Evolutionary conservation across 2,888 invertebrate genomes (phyloP), one percentile per base, ranked within the genome.

Genomic region (Scaptomyza tumidula): DNA sequence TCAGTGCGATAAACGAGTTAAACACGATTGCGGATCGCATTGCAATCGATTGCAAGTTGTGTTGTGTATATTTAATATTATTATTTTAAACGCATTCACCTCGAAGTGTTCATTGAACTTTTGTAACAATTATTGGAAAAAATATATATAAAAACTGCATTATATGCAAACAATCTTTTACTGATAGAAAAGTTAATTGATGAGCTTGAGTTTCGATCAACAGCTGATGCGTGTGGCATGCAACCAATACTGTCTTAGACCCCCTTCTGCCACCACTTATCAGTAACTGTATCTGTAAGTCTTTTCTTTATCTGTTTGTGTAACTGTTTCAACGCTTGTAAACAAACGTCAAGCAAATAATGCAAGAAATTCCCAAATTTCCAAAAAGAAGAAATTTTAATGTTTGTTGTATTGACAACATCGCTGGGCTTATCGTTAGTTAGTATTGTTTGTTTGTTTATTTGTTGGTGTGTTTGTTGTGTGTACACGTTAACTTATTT

Each of bases 101-200:
- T 81, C 82, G 86, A 83, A 79, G 82, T 83, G 88, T 87, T 56
- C 88, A 82, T 85, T 83, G 83, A 83, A 87, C 83, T 87, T 58
- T 85, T 77, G 76, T 79, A 65, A 69, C 73, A 59, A 66, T 70
- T 52, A 54, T 33, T 62, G 48, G 31, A 54, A 53, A 45, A 46
- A 27, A 44, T 7, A 9, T n/a, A 31, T 1, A 31, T 1, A 31
- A 29, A 1, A 29, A 29, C 27, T 2, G 3, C 27, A 29, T 29
- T 41, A 46, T 11, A 48, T 19, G 27, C 13, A 43, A 14, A 44
- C 41, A 54, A 7, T 19, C 7, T 14, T 24, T 14, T 31, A 41
- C 60, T 50, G 68, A 72, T 68, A 56, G 52, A 33, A 27, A 27
- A 41, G 33, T 11, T 75, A 72, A 67, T 75, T 60, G 77, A 75